Evolutionary conservation across 2,888 invertebrate species (phyloP).

Genomic region (Magallana nippona): DNA sequence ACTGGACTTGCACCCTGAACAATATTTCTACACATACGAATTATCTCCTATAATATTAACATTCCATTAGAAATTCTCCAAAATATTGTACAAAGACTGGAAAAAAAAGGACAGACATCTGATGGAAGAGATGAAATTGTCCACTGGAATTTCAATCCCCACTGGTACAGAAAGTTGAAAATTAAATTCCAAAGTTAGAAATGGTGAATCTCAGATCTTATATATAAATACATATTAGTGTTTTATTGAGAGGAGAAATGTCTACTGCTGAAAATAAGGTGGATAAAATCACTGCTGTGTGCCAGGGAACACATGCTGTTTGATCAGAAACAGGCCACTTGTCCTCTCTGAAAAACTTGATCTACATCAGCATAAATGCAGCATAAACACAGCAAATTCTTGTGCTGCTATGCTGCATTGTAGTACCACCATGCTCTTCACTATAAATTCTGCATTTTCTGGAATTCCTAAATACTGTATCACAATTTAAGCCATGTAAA

Average conservation of each 20-base stretch:
- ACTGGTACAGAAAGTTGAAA: not conserved
- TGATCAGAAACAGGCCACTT: not conserved
- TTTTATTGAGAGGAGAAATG: not conserved
- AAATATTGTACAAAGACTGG: not conserved
- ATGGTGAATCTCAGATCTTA: conserved; percentile 13
- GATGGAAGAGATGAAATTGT: not conserved
- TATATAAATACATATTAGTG: not conserved
- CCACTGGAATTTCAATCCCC: not conserved
- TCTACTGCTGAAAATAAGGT: not conserved
- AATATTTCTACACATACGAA: not conserved
- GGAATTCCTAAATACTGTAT: conserved; percentile 25
- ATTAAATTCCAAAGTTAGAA: not conserved
- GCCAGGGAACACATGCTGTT: not conserved
- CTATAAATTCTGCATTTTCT: not conserved
- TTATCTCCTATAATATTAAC: not conserved
- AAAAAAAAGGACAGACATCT: not conserved
- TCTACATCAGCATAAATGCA: not conserved
- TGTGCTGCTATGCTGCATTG: not conserved
- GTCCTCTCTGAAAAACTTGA: not conserved
- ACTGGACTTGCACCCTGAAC: no score
- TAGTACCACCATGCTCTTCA: not conserved
- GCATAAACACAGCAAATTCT: not conserved
- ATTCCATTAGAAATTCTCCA: conserved; percentile 18
- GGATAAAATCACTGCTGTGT: conserved; percentile 1
- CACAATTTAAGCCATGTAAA: conserved; percentile 89